A percentile compares a stretch with the other conserved stretches of the same genome.
Evolutionary conservation across 2,888 invertebrate genomes (phyloP).

Genomic region (Acanthosoma haemorrhoidale): DNA sequence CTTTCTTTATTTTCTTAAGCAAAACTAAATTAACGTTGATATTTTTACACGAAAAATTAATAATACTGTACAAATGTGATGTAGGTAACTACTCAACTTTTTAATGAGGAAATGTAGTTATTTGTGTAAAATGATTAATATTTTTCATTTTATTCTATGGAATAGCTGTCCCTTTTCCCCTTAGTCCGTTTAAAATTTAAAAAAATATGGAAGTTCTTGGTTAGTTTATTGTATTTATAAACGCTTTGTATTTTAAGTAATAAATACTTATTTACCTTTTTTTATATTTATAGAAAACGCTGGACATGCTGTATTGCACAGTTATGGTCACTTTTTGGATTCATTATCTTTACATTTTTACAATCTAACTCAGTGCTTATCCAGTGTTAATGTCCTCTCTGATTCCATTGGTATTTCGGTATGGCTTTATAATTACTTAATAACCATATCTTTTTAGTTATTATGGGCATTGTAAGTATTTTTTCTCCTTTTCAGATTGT

Average conservation of each 20-base stretch:
- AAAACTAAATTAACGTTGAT: too few relatives aligned
- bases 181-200: background rate
- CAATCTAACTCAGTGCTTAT: conserved; percentile 57
- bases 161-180: too few relatives aligned
- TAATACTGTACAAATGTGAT: too few relatives aligned
- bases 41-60: too few relatives aligned
- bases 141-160: too few relatives aligned
- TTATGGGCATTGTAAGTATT: background rate
- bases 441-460: background rate
- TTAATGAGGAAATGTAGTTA: too few relatives aligned
- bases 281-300: conserved; percentile 11
- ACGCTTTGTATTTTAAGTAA: background rate
- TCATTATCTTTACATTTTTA: conserved; percentile 46
- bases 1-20: too few relatives aligned
- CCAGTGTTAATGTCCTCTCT: background rate
- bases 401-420: background rate
- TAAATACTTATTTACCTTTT: background rate
- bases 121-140: too few relatives aligned
- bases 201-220: background rate
- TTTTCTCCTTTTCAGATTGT: conserved; percentile 20
- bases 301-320: conserved; percentile 20
- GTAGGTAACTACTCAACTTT: too few relatives aligned
- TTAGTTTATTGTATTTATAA: background rate
- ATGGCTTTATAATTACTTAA: background rate
- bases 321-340: conserved; percentile 42